These are phyloP conservation scores for Empis stercorea DNA, from an alignment of 2,888 invertebrate genomes.

Conservation along the genomic window DNA sequence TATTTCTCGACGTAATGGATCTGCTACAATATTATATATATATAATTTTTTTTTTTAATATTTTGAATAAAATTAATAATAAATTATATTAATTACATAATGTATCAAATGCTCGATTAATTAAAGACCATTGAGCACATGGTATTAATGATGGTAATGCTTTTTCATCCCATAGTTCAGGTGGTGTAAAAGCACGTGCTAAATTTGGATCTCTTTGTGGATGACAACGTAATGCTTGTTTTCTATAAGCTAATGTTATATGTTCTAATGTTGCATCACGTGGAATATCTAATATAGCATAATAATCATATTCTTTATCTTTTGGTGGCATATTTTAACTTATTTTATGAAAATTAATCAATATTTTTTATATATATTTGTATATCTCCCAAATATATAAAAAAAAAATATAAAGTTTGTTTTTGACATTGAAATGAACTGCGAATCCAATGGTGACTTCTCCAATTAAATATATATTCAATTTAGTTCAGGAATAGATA, in stretches of 20 bases:
- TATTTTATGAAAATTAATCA: too few relatives aligned
- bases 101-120: conserved; percentile 71
- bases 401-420: too few relatives aligned
- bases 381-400: too few relatives aligned
- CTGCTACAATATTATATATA: conserved; percentile 24
- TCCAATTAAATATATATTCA: too few relatives aligned
- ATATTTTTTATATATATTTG: too few relatives aligned
- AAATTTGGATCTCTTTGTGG: conserved; percentile 33
- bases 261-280: conserved; percentile 51
- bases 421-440: too few relatives aligned
- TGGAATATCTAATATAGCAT: conserved; percentile 57
- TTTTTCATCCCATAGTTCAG: conserved; percentile 17
- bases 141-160: conserved; percentile 22
- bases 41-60: not conserved
- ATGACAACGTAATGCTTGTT: conserved; percentile 39
- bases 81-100: conserved; percentile 33
- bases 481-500: too few relatives aligned
- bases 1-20: conserved; percentile 54
- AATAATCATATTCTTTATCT: conserved; percentile 49
- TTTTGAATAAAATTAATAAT: conserved; percentile 6
- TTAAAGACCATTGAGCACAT: conserved; percentile 27
- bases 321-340: too few relatives aligned
- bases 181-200: conserved; percentile 43
- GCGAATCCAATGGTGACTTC: too few relatives aligned
- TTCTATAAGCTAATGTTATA: conserved; percentile 56